Base-by-base conservation (phyloP, 1,140 invertebrate genomes). In the Drosophila insularis region DNA sequence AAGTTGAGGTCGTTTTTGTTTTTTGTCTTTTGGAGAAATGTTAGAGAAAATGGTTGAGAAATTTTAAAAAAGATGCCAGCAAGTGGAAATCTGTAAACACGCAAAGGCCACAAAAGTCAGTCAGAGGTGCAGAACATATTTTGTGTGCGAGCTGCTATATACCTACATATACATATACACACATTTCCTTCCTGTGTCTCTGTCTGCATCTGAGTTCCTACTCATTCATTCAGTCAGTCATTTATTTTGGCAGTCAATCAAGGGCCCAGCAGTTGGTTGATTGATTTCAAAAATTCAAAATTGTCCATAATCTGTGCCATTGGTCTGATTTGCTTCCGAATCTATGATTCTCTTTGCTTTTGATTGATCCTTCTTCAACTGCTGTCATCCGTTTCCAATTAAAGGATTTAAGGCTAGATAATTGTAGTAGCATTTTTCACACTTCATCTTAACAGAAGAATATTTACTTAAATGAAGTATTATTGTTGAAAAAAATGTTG, bases 111-210 rank as follows among this genome's bases (percentile, higher is more conserved):
- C 35, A 50, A 46, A 50, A 50, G 43, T 50, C 43, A 50, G 76
- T 74, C 84, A 81, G 65, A 87, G 82, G 82, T 82, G 82, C 82
- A 89, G 84, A 87, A 76, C 80, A 77, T 68, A 87, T 89, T 87
- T 80, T 76, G 79, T 87, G 76, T 77, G 81, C 67, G 76, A 71
- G 72, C 69, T 76, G 43, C 8, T 2, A 46, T 46, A 27, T 23
- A 23, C 23, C 23, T 4, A 46, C 32, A 8, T 32, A 7, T 32
- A 31, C 27, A 31, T 2, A 32, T 10, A 32, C 35, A 60, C 40
- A 37, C 67, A 68, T 66, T 87, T 87, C 80, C 84, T 87, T 87
- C 82, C 82, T 79, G 75, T 64, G 64, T 19, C 27, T 61, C 31
- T 4, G 37, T 46, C 17, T 63, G 4, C 13, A 3, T 39, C 40